Evolutionary conservation across 2,113 vertebrate species (phyloP), one percentile per base, ranked within the genome.

Genomic region (Ammospiza nelsoni): DNA sequence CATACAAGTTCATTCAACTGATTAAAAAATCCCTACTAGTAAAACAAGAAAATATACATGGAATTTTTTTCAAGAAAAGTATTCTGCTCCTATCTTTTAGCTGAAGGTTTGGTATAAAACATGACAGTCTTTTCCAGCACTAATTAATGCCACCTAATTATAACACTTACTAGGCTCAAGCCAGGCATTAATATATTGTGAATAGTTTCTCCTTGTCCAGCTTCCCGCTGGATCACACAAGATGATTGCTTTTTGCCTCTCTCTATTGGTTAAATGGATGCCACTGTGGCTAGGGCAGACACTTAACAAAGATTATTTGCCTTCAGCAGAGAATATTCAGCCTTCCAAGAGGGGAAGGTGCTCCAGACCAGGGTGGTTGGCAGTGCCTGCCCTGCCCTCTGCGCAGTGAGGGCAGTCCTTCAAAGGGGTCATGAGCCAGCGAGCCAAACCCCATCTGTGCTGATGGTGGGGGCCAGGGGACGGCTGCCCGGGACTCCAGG

Each of bases 1-100:
- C 97, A 98, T 98, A 97, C 97, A 98, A 97, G 97, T 98, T 98
- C 98, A 98, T 97, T 97, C 98, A 95, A 97, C 97, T 98, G 98
- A 98, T 97, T 97, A 98, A 97, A 97, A 97, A 97, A 94, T 77
- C 37, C 87, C 74, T 95, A 97, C 95, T 85, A 96, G 97, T 95
- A 96, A 97, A 97, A 98, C 95, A 97, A 97, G 96, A 97, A 97
- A 96, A 97, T 97, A 95, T 63, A 97, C 75, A 86, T 44, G 88
- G 95, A 94, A 51, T 97, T 94, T 96, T 96, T 94, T 84, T 62
- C 55, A 35, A 76, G 82, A 59, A 89, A 96, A 88, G 67, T 92
- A 78, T 94, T 95, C 85, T 77, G 73, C 48, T 93, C 71, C 76
- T 83, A 57, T 91, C 68, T 94, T 96, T 96, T 79, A 87, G 81